Conservation (phyloP, 2,113 vertebrate species). For the Myotis lucifugus region DNA sequence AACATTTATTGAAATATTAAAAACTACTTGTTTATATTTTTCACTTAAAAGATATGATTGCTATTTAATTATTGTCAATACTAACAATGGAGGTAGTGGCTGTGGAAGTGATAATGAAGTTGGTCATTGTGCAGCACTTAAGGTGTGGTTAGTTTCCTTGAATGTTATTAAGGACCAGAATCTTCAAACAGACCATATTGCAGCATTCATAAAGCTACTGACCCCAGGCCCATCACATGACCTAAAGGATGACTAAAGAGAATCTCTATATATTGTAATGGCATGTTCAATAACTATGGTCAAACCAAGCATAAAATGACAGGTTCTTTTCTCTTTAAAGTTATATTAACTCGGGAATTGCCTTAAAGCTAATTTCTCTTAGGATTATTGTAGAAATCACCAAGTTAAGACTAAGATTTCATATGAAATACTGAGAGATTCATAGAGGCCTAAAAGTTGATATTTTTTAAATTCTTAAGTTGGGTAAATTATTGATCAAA, state of each 20-base stretch:
- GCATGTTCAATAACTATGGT: conserved; percentile 26
- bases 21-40: conserved; percentile 12
- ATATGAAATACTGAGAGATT: neutral
- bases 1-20: neutral
- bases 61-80: neutral
- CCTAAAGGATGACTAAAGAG: conserved; percentile 11
- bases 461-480: neutral
- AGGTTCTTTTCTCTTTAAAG: conserved; percentile 48
- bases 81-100: neutral
- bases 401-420: neutral
- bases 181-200: conserved; percentile 45
- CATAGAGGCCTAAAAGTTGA: neutral
- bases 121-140: neutral
- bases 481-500: neutral
- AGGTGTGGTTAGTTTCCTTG: neutral
- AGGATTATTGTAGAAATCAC: conserved; percentile 9
- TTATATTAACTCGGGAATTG: conserved; percentile 45
- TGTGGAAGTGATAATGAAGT: neutral
- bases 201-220: conserved; percentile 35
- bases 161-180: neutral
- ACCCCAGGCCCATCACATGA: neutral
- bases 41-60: neutral
- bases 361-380: neutral
- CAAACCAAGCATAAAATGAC: conserved; percentile 69
- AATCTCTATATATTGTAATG: conserved; percentile 29